These are phyloP conservation scores for Colius striatus DNA, from an alignment of 2,113 vertebrate genomes.

Conservation along the genomic window DNA sequence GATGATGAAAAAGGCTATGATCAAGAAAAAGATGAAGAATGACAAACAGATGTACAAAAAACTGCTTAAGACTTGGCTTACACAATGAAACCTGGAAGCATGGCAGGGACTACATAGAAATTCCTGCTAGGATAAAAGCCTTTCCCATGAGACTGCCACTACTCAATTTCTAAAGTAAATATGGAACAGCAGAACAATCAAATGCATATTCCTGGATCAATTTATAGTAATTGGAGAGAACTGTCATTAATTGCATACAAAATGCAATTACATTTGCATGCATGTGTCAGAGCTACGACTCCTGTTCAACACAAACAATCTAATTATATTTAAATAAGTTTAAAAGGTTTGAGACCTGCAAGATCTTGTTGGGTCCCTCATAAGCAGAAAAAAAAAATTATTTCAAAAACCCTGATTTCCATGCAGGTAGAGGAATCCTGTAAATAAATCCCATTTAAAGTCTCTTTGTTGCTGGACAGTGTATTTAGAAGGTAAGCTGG, in stretches of 20 bases:
- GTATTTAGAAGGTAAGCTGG: neutral
- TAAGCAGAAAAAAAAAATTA: neutral
- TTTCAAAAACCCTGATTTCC: accelerated
- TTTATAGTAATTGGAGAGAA: neutral
- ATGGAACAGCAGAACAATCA: neutral
- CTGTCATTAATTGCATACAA: neutral
- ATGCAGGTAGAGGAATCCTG: neutral
- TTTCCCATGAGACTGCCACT: neutral
- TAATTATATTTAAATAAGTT: neutral
- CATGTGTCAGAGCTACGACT: neutral
- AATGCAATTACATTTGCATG: neutral
- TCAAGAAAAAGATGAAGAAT: neutral
- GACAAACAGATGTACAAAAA: neutral
- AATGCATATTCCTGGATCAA: neutral
- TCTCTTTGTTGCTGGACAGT: neutral
- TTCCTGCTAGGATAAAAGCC: neutral
- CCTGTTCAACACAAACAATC: neutral
- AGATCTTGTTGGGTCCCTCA: neutral
- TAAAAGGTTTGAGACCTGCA: neutral
- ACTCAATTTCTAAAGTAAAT: neutral
- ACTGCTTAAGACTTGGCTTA: neutral
- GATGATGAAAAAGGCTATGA: neutral
- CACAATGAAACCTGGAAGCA: neutral
- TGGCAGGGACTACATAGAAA: neutral
- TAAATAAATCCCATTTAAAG: neutral